Evolutionary conservation across 1,140 invertebrate species (phyloP).

Genomic region (Brachionus asplanchnoidis): DNA sequence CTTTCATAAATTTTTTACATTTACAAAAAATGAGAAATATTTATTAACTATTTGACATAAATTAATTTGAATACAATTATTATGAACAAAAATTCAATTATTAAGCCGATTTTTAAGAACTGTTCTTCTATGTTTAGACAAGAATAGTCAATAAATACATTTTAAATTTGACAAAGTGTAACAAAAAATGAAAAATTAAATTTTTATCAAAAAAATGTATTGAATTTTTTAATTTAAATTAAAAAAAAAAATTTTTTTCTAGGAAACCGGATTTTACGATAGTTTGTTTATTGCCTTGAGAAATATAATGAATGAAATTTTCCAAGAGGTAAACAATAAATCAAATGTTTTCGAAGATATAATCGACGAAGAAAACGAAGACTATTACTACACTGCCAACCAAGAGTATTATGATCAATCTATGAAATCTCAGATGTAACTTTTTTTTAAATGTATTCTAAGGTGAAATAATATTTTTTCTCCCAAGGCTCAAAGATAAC

Average conservation of each 20-base stretch:
- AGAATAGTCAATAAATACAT: not conserved
- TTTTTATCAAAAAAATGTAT: not conserved
- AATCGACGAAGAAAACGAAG: not conserved
- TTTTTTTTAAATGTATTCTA: not conserved
- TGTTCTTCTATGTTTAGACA: no score
- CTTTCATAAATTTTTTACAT: no score
- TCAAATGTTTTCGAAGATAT: conserved; percentile 6
- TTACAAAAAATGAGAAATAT: no score
- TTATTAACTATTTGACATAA: no score
- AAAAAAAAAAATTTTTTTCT: not conserved
- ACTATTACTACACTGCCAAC: not conserved
- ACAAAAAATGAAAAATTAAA: not conserved
- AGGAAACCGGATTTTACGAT: conserved; percentile 30
- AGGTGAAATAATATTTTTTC: not conserved
- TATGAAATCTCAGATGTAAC: conserved; percentile 6
- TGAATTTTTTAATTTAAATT: no score
- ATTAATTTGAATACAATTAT: no score
- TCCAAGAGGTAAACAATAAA: not conserved
- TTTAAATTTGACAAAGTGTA: not conserved
- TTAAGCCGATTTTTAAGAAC: no score
- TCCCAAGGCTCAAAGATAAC: conserved; percentile 7
- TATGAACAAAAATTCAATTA: no score
- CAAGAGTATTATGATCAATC: not conserved
- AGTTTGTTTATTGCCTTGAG: not conserved
- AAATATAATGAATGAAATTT: conserved; percentile 7